Percentiles rank a stretch among this genome's conserved stretches.
Evolutionary conservation across 2,113 vertebrate genomes (phyloP).

Genomic region (Nerophis lumbriciformis): DNA sequence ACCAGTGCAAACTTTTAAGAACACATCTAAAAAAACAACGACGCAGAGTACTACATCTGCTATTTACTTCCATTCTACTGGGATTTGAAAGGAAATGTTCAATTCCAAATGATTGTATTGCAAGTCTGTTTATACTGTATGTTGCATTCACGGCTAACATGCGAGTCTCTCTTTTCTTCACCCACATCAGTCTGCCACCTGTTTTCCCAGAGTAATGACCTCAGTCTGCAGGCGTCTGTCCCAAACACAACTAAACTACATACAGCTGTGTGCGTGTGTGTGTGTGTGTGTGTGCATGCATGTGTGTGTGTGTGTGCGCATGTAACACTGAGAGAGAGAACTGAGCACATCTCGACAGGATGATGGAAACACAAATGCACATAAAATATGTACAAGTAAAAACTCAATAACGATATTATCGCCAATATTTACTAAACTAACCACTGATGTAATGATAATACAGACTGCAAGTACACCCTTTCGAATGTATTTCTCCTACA

Average conservation of each 20-base stretch:
- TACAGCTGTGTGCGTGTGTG: slow-evolving; percentile 47
- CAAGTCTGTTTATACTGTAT: slow-evolving; percentile 3
- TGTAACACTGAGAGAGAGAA: not conserved
- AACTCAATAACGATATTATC: slow-evolving; percentile 8
- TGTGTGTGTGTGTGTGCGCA: not conserved
- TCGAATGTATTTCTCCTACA: too few relatives aligned
- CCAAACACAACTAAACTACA: slow-evolving; percentile 56
- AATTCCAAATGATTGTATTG: not conserved
- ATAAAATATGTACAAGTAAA: slow-evolving; percentile 14
- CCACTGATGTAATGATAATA: too few relatives aligned
- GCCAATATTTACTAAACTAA: too few relatives aligned
- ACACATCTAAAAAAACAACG: not conserved
- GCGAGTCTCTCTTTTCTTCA: slow-evolving; percentile 6
- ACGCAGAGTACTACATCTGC: not conserved
- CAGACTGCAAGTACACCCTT: too few relatives aligned
- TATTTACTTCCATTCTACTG: not conserved
- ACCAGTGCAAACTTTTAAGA: not conserved
- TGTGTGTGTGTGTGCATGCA: slow-evolving; percentile 10
- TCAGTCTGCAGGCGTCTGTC: slow-evolving; percentile 58
- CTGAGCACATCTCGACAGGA: slow-evolving; percentile 8
- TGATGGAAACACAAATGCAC: slow-evolving; percentile 27
- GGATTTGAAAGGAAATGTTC: not conserved
- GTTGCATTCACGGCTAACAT: slow-evolving; percentile 10
- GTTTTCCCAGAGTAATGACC: slow-evolving; percentile 64
- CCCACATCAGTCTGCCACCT: slow-evolving; percentile 60